Evolutionary conservation across 2,888 invertebrate genomes (phyloP).

Genomic region (Sesamia inferens): DNA sequence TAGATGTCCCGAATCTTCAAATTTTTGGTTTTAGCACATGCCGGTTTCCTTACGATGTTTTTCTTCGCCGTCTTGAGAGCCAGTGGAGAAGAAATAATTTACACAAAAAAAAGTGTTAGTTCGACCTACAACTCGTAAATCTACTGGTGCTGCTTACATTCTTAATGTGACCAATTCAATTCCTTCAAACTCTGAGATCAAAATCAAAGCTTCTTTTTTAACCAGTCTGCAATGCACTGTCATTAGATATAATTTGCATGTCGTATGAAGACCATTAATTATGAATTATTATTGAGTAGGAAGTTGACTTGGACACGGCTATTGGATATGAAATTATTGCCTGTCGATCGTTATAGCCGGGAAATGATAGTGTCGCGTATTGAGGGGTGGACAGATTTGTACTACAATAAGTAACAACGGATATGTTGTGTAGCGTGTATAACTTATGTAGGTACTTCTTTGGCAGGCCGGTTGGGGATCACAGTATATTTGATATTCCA

Average conservation of each 20-base stretch:
- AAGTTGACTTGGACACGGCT: constrained; percentile 51
- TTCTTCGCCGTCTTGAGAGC: too few relatives aligned
- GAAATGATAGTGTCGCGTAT: constrained; percentile 42
- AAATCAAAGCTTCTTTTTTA: constrained; percentile 2
- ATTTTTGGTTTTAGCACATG: too few relatives aligned
- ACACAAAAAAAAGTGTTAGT: too few relatives aligned
- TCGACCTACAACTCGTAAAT: too few relatives aligned
- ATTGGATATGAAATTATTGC: constrained; percentile 51
- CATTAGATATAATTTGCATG: constrained; percentile 31
- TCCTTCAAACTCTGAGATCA: constrained; percentile 8
- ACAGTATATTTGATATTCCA: too few relatives aligned
- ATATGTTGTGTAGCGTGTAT: constrained; percentile 2
- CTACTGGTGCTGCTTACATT: too few relatives aligned
- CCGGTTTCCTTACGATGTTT: too few relatives aligned
- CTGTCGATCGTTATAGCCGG: constrained; percentile 46
- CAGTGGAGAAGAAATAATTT: too few relatives aligned
- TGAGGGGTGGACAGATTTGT: constrained; percentile 17
- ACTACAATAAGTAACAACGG: constrained; percentile 15
- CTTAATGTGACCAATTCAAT: not conserved
- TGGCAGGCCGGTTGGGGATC: too few relatives aligned
- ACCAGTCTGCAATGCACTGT: constrained; percentile 5
- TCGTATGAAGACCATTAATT: constrained; percentile 15
- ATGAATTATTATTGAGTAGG: constrained; percentile 41
- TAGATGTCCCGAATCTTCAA: too few relatives aligned
- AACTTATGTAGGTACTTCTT: not conserved